These are phyloP conservation scores for Teleogryllus occipitalis DNA, from an alignment of 1,140 invertebrate species.

Conservation along the genomic window DNA sequence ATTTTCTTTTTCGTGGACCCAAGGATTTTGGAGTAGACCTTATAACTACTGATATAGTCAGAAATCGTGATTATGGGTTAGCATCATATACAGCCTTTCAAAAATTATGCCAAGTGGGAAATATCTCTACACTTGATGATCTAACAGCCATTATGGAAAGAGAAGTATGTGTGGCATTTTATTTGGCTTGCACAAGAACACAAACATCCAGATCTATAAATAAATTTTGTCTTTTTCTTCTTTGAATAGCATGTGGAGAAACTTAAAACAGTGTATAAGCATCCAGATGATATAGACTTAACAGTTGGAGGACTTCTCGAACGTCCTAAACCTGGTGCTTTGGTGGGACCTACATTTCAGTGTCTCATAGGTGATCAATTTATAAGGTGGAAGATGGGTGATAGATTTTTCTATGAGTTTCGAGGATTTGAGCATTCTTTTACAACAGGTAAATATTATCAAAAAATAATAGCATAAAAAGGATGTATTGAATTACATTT, in stretches of 20 bases:
- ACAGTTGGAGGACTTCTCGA: conserved; percentile 85
- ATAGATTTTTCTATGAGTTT: conserved; percentile 60
- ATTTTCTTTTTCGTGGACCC: neutral
- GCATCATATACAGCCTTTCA: conserved; percentile 29
- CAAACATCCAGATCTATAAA: neutral
- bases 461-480: neutral
- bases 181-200: neutral
- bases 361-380: conserved; percentile 87
- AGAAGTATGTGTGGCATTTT: conserved; percentile 8
- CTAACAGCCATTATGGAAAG: neutral
- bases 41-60: conserved; percentile 52
- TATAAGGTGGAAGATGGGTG: conserved; percentile 68
- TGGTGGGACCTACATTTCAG: conserved; percentile 84
- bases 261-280: conserved; percentile 53
- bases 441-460: conserved; percentile 52
- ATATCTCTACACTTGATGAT: conserved; percentile 28
- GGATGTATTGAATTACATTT: conserved; percentile 3
- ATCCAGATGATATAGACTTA: conserved; percentile 78
- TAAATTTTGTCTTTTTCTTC: neutral
- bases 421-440: conserved; percentile 56
- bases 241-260: conserved; percentile 51
- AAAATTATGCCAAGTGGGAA: conserved; percentile 27
- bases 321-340: conserved; percentile 58
- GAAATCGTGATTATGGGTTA: conserved; percentile 32
- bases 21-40: conserved; percentile 40